Base-by-base conservation (phyloP, 30 jellyfish, hydroid and myxozoan species). In the Mastigias papua region DNA sequence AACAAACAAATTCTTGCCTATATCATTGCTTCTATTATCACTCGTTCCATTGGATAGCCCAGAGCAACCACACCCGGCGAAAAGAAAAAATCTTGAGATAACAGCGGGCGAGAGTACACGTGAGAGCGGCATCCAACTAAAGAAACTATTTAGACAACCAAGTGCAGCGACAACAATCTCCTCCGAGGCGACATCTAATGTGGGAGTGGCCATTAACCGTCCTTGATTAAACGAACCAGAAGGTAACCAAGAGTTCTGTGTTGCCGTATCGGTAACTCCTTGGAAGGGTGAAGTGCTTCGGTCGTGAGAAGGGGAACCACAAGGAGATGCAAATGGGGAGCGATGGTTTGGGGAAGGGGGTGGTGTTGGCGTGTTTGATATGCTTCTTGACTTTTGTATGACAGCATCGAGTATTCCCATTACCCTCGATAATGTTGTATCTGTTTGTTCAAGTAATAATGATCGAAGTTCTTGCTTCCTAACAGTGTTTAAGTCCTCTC, bases 341-440 rank as follows among this genome's bases (percentile, higher is more conserved):
- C 85, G 92, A 26, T 65, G 80, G 61, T 86, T 94, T 23, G 99
- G 99, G 30, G 99, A 94, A 20, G 99, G 96, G 61, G 98, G 98
- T 0, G 99, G 99, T 25, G 99, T 90, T 28, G 80, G 88, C 19
- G 97, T 83, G 34, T 64, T 86, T 22, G 91, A 58, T 29, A 72
- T 58, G 11, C 80, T 78, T 83, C 73, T 84, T 21, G 63, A 72
- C 50, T 94, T 89, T 37, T 62, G 88, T 51, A 86, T 30, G 5
- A 94, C 63, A 2, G 91, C 68, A 73, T 89, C 93, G 21, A 94
- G 93, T 6, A 94, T 78, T 34, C 68, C 96, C 63, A 93, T 78
- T 0, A 94, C 34, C 21, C 87, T 34, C 9, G 83, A 49, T 13
- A 94, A 80, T 1, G 97, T 96, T 49, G 76, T 78, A 7, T 94